A percentile compares a stretch with the other conserved stretches of the same genome.
Evolutionary conservation across 2,888 invertebrate genomes (phyloP).

Genomic region (Meteorus cinctellus): DNA sequence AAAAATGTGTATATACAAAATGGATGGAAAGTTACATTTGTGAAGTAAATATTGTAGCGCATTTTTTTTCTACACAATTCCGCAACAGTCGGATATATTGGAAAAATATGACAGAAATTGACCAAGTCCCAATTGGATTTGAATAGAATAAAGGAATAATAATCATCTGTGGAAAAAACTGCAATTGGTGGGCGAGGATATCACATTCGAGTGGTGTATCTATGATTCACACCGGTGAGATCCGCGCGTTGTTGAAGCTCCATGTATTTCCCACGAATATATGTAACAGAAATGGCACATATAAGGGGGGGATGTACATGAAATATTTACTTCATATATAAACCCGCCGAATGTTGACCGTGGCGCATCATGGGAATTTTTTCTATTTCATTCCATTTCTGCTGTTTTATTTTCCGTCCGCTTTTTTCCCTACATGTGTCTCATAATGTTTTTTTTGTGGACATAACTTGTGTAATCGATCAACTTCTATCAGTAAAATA

Average conservation of each 20-base stretch:
- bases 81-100: neutral
- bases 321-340: slow-evolving; percentile 29
- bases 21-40: neutral
- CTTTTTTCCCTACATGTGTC: neutral
- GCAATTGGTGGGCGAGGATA: slow-evolving; percentile 3
- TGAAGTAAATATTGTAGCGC: neutral
- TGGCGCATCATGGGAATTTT: slow-evolving; percentile 15
- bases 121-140: neutral
- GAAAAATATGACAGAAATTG: neutral
- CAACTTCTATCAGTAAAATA: too few species aligned
- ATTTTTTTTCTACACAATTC: neutral
- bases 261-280: slow-evolving; percentile 19
- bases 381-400: slow-evolving; percentile 10
- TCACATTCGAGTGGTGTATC: slow-evolving; percentile 31
- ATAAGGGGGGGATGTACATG: slow-evolving; percentile 23
- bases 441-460: too few species aligned
- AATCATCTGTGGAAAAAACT: neutral
- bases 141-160: neutral
- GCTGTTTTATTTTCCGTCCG: neutral
- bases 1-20: neutral
- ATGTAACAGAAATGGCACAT: slow-evolving; percentile 15
- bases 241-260: slow-evolving; percentile 4
- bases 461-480: too few species aligned
- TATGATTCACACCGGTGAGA: slow-evolving; percentile 30
- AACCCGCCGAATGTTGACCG: slow-evolving; percentile 28